Base-by-base conservation (phyloP, 2,888 invertebrate genomes). In the Dexiosoma caninum region DNA sequence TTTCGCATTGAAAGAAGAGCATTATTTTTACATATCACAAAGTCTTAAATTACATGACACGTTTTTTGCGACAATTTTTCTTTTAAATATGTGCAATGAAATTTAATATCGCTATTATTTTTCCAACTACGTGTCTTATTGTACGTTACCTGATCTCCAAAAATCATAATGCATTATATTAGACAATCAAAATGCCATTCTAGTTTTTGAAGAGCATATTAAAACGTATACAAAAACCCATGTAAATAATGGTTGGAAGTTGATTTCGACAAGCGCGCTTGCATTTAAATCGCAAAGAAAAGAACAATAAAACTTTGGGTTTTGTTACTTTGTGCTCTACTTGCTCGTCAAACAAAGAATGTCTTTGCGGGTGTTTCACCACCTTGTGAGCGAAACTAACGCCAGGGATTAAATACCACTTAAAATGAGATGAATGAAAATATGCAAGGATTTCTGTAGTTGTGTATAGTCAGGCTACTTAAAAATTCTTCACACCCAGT, bases 351-450 rank as follows among this genome's bases (percentile, higher is more conserved):
- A 10, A 14, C 16, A 9, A 51, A 37, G 14, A 10, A 40, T 37
- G 14, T 51, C 37, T 27, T 27, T 27, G 6, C 27, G 27, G 19
- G 12, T 49, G 32, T 44, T 53, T 80, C 71, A 76, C 67, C 71
- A 79, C 79, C 64, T 76, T 66, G 67, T 55, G 66, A 67, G 75
- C 76, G 46, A 53, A 80, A 76, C 80, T 67, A 72, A 76, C 67
- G 55, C 40, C 67, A 60, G 53, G 71, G 67, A 75, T 80, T 80
- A 76, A 80, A 62, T 76, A 53, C 67, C 75, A 71, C 76, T 67
- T 76, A 76, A 76, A 66, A 60, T 67, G 40, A 42, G 60, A 67
- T 40, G 60, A 62, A 72, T 42, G 66, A 71, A 37, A 76, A 76
- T 49, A 55, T 9, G 35, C 67, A 32, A 67, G 66, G 60, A 80